Conservation (phyloP, 1,140 invertebrate species). For the Temnothorax curvispinosus region DNA sequence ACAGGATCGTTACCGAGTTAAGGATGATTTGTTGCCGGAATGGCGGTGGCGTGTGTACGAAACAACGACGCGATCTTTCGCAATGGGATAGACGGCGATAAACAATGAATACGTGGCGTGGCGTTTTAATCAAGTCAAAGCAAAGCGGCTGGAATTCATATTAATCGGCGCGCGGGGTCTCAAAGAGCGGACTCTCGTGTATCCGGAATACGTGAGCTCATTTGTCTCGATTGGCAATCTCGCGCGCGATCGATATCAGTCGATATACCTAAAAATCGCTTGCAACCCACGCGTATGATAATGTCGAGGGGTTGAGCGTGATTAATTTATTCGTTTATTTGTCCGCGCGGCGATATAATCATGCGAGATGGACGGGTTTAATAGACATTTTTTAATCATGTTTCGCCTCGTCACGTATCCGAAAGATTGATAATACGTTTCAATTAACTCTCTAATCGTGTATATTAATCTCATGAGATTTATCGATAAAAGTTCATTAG, state of each 20-base stretch:
- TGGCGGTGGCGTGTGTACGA: background rate
- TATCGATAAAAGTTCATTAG: background rate
- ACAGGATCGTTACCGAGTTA: constrained; percentile 47
- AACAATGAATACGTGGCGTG: constrained; percentile 24
- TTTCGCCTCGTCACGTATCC: background rate
- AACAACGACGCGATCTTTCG: background rate
- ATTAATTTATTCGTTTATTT: constrained; percentile 47
- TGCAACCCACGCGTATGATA: background rate
- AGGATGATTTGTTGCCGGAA: constrained; percentile 45
- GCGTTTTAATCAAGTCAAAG: constrained; percentile 52
- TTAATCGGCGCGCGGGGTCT: constrained; percentile 13
- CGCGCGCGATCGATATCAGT: constrained; percentile 10
- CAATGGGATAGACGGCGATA: constrained; percentile 9
- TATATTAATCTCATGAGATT: constrained; percentile 6
- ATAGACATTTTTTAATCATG: constrained; percentile 12
- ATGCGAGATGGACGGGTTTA: background rate
- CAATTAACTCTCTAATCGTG: background rate
- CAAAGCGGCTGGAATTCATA: constrained; percentile 40
- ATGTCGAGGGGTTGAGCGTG: background rate
- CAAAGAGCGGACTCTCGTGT: constrained; percentile 29
- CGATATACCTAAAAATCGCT: constrained; percentile 15
- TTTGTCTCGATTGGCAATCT: constrained; percentile 42
- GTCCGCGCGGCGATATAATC: background rate
- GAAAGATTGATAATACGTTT: background rate
- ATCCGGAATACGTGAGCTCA: constrained; percentile 15